Base-by-base conservation (phyloP, 35 echinoderm and acorn worm genomes). In the Ophiothrix spiculata region DNA sequence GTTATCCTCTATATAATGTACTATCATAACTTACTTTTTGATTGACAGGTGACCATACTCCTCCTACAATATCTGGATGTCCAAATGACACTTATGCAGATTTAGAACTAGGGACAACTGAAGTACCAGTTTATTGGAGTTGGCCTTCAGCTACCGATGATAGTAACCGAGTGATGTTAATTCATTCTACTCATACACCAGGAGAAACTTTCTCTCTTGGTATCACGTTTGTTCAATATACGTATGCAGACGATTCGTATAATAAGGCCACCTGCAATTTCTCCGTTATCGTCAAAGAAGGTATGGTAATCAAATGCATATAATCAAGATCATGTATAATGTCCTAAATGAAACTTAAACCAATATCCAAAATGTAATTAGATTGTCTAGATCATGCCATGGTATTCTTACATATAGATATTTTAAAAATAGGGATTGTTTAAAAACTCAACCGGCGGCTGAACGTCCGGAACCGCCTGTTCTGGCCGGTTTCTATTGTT, bases 21-120 rank as follows among this genome's bases (percentile, higher is more conserved):
- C n/a, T n/a, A n/a, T n/a, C n/a, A n/a, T n/a, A n/a, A n/a, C n/a
- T n/a, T n/a, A n/a, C n/a, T n/a, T n/a, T n/a, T n/a, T n/a, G n/a
- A n/a, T n/a, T n/a, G n/a, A n/a, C 32, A 84, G 82, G 29, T 10
- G 82, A 84, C 42, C 69, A 33, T 37, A 84, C 60, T 54, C 56
- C 82, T 0, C 82, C 82, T 37, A 74, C 35, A 1, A 74, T 84
- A 56, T 4, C 14, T 21, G 56, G 33, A 36, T 84, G 82, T 37
- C 82, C 82, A 25, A 4, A 56, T 1, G 56, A 74, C 32, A 37
- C 74, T 21, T 13, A 11, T 6, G 56, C 32, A 23, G 25, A 16
- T 34, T 33, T 74, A 12, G 82, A 84, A 39, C 25, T 84, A 15
- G 82, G 82, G 6, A 23, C 31, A 37, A 0, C 2, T 31, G 14